Conservation (phyloP, 30 jellyfish, hydroid and myxozoan genomes). For the Cassiopea andromeda region DNA sequence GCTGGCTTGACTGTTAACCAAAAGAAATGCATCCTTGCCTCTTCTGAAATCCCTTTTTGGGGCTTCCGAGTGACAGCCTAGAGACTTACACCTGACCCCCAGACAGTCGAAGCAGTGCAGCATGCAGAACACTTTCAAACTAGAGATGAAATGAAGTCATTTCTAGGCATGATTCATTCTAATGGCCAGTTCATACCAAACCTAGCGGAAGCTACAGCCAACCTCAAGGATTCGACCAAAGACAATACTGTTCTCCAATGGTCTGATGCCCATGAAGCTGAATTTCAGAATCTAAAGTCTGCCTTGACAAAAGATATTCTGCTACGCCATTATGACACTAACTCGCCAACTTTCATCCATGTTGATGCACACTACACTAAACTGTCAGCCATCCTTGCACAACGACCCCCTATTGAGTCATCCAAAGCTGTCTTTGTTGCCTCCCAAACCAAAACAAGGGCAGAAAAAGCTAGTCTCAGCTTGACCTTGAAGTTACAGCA, state of each 20-base stretch:
- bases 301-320: not conserved
- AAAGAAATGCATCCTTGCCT: too few species aligned
- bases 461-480: slow-evolving; percentile 50
- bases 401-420: slow-evolving; percentile 23
- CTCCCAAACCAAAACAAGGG: slow-evolving; percentile 30
- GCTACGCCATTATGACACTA: not conserved
- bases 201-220: slow-evolving; percentile 17
- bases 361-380: slow-evolving; percentile 4
- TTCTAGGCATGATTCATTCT: slow-evolving; percentile 17
- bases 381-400: slow-evolving; percentile 39
- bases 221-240: slow-evolving; percentile 17
- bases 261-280: slow-evolving; percentile 9
- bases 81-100: too few species aligned
- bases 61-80: too few species aligned
- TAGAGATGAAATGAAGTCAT: slow-evolving; percentile 23
- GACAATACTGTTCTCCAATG: not conserved
- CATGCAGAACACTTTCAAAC: slow-evolving; percentile 4
- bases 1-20: too few species aligned
- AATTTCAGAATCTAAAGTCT: slow-evolving; percentile 7
- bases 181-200: slow-evolving; percentile 12
- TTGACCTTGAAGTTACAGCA: not conserved
- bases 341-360: not conserved
- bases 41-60: too few species aligned
- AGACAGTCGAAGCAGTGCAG: not conserved
- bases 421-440: slow-evolving; percentile 70